Evolutionary conservation across 2,888 invertebrate species (phyloP).

Genomic region (Drosophila mimica): DNA sequence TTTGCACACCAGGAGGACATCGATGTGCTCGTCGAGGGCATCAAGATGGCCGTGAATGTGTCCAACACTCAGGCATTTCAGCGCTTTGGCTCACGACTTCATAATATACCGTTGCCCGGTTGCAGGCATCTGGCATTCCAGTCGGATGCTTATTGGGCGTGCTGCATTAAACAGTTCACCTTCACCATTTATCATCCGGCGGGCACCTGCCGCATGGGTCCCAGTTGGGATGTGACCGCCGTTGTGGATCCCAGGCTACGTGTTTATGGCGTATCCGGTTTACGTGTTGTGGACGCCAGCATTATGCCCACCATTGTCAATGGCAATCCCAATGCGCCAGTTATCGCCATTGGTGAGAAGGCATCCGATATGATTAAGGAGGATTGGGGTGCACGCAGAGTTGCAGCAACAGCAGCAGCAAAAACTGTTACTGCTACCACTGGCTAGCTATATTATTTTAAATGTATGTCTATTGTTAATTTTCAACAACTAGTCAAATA

Average conservation of each 20-base stretch:
- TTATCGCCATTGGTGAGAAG: conserved; percentile 96
- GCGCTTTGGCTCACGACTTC: conserved; percentile 91
- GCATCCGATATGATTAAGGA: conserved; percentile 95
- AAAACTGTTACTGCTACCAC: conserved; percentile 1
- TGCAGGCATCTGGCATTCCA: conserved; percentile 90
- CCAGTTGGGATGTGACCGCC: conserved; percentile 89
- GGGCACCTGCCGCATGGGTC: conserved; percentile 95
- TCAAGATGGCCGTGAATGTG: conserved; percentile 92
- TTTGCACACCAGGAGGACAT: conserved; percentile 94
- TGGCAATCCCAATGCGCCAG: conserved; percentile 95
- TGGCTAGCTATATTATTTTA: conserved; percentile 21
- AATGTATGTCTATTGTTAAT: conserved; percentile 30
- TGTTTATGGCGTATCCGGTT: conserved; percentile 91
- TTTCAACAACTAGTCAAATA: conserved; percentile 73
- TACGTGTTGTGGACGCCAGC: conserved; percentile 93
- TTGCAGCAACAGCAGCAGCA: neutral
- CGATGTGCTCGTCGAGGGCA: conserved; percentile 91
- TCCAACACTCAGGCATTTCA: conserved; percentile 93
- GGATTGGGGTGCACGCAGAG: conserved; percentile 88
- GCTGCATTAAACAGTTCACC: conserved; percentile 91
- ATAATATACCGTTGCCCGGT: conserved; percentile 92
- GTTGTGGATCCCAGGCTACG: conserved; percentile 92
- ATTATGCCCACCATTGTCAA: conserved; percentile 95
- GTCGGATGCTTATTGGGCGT: conserved; percentile 95
- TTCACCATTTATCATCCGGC: conserved; percentile 95